phyloP scores from a whole-genome alignment of 2,113 vertebrate genomes.

The Laticauda laticaudata region DNA sequence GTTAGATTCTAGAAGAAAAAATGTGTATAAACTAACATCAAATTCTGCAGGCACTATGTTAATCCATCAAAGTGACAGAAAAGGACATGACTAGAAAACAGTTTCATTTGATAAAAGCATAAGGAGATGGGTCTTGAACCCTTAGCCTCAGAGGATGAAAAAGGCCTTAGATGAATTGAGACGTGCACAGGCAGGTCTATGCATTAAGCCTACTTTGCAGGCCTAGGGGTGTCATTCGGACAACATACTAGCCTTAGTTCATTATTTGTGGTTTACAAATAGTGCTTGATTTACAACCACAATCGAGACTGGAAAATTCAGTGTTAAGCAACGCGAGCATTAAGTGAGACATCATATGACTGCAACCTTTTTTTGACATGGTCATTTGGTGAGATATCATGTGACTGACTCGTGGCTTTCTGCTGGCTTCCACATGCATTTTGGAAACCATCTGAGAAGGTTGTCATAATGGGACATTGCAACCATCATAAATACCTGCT shows the following conservation, averaged over 20 bases:
- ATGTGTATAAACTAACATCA: neutral
- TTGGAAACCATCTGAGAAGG: neutral
- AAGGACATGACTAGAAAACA: neutral
- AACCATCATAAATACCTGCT: neutral
- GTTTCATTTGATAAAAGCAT: neutral
- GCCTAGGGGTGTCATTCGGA: neutral
- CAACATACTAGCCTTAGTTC: neutral
- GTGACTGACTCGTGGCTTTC: neutral
- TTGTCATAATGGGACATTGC: neutral
- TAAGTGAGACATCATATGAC: neutral
- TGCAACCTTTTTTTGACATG: neutral
- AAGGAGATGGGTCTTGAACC: neutral
- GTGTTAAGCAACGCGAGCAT: neutral
- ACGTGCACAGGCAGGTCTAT: neutral
- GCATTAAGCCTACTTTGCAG: neutral
- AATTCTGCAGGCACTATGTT: neutral
- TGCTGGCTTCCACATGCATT: neutral
- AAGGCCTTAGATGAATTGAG: neutral
- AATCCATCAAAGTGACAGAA: neutral
- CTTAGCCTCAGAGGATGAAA: neutral
- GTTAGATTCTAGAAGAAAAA: neutral
- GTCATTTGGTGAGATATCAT: neutral
- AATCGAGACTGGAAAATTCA: neutral
- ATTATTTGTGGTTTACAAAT: neutral
- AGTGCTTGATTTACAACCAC: neutral